These are phyloP conservation scores for Zosterops lateralis DNA, from an alignment of 2,113 vertebrate genomes.

Conservation along the genomic window DNA sequence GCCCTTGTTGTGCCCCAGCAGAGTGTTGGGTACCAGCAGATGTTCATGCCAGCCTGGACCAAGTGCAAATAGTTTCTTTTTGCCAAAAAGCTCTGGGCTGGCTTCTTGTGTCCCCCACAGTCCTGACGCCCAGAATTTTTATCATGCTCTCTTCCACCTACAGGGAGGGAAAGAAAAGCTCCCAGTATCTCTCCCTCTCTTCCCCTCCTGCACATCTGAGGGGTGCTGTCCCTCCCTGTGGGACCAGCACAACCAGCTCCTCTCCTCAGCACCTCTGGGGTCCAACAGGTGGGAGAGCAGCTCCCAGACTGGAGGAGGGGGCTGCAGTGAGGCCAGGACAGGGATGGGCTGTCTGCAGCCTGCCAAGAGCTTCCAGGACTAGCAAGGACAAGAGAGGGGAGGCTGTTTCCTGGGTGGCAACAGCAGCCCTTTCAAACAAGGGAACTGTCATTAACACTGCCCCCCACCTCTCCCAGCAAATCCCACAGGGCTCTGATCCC, in stretches of 20 bases:
- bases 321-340: background rate
- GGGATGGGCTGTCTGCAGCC: background rate
- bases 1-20: background rate
- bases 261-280: background rate
- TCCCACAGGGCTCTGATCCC: background rate
- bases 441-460: rapidly evolving
- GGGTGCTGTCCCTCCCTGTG: background rate
- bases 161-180: constrained; percentile 69
- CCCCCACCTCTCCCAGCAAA: background rate
- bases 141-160: constrained; percentile 75
- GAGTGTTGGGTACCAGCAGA: constrained; percentile 28
- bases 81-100: constrained; percentile 63
- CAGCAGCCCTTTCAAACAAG: background rate
- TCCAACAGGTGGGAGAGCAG: background rate
- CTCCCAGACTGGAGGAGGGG: background rate
- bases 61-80: constrained; percentile 57
- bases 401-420: background rate
- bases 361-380: background rate
- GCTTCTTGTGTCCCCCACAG: constrained; percentile 59
- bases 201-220: background rate
- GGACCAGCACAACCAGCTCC: background rate
- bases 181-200: constrained; percentile 26
- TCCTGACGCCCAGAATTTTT: constrained; percentile 67
- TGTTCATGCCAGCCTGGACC: background rate
- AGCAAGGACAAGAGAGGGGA: background rate